These are phyloP conservation scores for Phalacrocorax carbo DNA, from an alignment of 2,113 vertebrate genomes.

Conservation along the genomic window DNA sequence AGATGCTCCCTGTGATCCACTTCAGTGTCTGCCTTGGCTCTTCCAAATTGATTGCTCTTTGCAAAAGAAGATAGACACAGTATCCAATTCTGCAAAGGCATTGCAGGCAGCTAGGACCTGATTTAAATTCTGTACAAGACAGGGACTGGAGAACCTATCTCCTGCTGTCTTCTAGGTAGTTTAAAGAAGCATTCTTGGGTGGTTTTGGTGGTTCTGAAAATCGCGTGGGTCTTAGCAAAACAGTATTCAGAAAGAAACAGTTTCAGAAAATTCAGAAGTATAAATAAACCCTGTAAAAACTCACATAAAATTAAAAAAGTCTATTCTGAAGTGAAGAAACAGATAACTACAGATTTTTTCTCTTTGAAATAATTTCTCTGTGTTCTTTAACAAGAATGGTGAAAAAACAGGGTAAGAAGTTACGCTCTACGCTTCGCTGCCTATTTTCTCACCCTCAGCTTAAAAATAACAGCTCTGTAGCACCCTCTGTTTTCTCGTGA, in stretches of 20 bases:
- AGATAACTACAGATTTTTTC: background rate
- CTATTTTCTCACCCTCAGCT: slow-evolving; percentile 49
- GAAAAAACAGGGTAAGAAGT: slow-evolving; percentile 29
- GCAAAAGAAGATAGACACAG: background rate
- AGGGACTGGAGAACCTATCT: background rate
- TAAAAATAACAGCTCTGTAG: slow-evolving; percentile 64
- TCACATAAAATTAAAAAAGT: background rate
- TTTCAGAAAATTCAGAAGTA: background rate
- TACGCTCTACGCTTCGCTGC: background rate
- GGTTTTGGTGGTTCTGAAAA: background rate
- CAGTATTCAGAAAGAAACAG: background rate
- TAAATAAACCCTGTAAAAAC: background rate
- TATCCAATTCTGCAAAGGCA: background rate
- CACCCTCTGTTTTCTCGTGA: slow-evolving; percentile 57
- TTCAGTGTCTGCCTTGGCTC: background rate
- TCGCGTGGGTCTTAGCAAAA: background rate
- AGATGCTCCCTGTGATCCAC: slow-evolving; percentile 18
- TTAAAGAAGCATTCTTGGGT: background rate
- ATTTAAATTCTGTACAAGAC: background rate
- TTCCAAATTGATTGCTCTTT: background rate
- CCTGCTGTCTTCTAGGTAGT: background rate
- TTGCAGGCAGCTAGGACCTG: background rate
- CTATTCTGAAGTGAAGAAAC: background rate
- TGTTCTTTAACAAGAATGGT: background rate
- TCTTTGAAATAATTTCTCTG: background rate